Evolutionary conservation across 2,113 vertebrate species (phyloP), one percentile per base, ranked within the genome.

Genomic region (Eurypyga helias): DNA sequence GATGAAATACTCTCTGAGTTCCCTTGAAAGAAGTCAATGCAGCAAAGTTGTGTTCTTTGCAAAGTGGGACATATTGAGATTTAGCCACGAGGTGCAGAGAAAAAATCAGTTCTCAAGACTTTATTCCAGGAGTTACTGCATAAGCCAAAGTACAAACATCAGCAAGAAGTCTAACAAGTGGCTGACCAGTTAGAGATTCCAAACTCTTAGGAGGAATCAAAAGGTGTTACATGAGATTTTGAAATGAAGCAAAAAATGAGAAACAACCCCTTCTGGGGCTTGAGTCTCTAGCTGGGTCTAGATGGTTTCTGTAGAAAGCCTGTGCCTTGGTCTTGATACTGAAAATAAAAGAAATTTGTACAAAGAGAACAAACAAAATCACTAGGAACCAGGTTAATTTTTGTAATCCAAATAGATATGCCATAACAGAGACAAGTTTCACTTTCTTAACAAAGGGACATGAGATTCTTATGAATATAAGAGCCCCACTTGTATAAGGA

Each of bases 401-500:
- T 87, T 67, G 6, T 71, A 38, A 84, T 64, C 5, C 9, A 45
- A 52, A 67, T 23, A 94, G 45, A 3, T 38, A 4, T 43, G 4
- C 3, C 2, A 2, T 45, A 45, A 62, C 25, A 26, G 25, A 4
- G 20, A 24, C 4, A 58, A n/a, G 9, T 75, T 73, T 83, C 17
- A 31, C 5, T 3, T 57, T 61, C 19, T 38, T 91, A 4, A 12
- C 7, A 43, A 92, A 62, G n/a, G 1, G 8, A 66, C 5, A 8
- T 25, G 17, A 36, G 17, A 66, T 61, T 61, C 17, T 36, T 67
- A 26, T 2, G 55, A 19, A 15, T 51, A 45, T 17, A 83, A 54
- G 8, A 62, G 1, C 1, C 17, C 2, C 3, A 43, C 12, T 19
- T 1, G 1, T 49, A 33, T 48, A 31, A 49, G 6, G 29, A 89